A percentile compares a stretch with the other conserved stretches of the same genome.
Evolutionary conservation across 2,113 vertebrate species (phyloP).

Genomic region (Varanus salvator): DNA sequence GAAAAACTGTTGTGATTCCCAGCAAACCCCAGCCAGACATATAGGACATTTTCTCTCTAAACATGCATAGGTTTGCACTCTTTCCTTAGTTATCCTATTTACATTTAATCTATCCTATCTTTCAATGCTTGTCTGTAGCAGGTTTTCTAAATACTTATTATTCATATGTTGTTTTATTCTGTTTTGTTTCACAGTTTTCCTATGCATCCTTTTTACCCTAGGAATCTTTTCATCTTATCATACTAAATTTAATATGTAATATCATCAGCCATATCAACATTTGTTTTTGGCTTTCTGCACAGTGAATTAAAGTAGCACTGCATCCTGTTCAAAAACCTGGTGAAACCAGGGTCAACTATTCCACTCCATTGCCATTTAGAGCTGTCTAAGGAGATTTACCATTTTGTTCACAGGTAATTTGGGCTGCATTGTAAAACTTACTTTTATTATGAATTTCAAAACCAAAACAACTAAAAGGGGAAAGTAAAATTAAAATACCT

Average conservation of each 20-base stretch:
- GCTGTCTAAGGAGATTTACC: not conserved
- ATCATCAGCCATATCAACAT: slow-evolving; percentile 27
- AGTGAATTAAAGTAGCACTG: not conserved
- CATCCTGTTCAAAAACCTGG: slow-evolving; percentile 10
- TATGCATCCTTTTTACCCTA: slow-evolving; percentile 8
- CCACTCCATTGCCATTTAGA: slow-evolving; percentile 20
- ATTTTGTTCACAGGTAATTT: not conserved
- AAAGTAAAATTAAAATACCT: no score
- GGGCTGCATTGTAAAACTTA: not conserved
- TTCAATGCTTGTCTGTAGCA: not conserved
- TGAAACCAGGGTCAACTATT: slow-evolving; percentile 3
- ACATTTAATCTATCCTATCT: not conserved
- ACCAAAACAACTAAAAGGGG: no score
- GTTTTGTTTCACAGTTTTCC: slow-evolving; percentile 4
- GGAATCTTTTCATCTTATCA: slow-evolving; percentile 24
- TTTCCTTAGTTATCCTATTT: slow-evolving; percentile 3
- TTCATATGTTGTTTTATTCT: not conserved
- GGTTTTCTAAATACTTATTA: slow-evolving; percentile 17
- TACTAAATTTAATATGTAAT: slow-evolving; percentile 31
- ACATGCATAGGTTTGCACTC: no score
- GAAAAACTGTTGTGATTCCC: no score
- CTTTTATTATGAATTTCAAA: no score
- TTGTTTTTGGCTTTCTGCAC: slow-evolving; percentile 24
- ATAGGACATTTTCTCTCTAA: no score
- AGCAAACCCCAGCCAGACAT: no score